Conservation (phyloP, 64 coral and sea anemone genomes). For the Montipora foliosa region DNA sequence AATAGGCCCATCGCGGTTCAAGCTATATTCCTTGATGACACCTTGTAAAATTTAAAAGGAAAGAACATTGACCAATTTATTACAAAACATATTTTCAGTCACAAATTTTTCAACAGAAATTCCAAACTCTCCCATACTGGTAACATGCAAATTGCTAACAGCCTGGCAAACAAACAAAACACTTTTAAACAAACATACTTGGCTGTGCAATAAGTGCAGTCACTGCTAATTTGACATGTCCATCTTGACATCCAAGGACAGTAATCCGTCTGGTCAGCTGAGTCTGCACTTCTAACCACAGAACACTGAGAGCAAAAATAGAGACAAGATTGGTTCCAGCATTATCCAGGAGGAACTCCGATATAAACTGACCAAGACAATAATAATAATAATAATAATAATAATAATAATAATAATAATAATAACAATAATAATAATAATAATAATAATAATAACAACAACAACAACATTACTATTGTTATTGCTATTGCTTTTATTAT, state of each 20-base stretch:
- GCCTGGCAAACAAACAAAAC: background rate
- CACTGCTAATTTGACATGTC: conserved; percentile 56
- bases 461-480: no score
- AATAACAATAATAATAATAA: no score
- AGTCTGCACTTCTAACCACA: conserved; percentile 71
- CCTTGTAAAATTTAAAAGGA: conserved; percentile 15
- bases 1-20: conserved; percentile 76
- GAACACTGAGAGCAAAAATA: conserved; percentile 46
- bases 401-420: no score
- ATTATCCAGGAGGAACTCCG: no score
- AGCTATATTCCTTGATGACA: conserved; percentile 29
- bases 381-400: no score
- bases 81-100: no score
- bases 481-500: no score
- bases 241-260: conserved; percentile 73
- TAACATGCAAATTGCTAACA: background rate
- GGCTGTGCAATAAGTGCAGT: conserved; percentile 22
- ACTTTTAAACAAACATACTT: conserved; percentile 19
- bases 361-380: no score
- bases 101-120: no score
- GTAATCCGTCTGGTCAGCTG: conserved; percentile 19
- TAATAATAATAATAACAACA: no score
- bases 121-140: no score
- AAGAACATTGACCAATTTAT: background rate
- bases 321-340: background rate